Evolutionary conservation across 2,888 invertebrate species (phyloP).

Genomic region (Tenthredo livida): DNA sequence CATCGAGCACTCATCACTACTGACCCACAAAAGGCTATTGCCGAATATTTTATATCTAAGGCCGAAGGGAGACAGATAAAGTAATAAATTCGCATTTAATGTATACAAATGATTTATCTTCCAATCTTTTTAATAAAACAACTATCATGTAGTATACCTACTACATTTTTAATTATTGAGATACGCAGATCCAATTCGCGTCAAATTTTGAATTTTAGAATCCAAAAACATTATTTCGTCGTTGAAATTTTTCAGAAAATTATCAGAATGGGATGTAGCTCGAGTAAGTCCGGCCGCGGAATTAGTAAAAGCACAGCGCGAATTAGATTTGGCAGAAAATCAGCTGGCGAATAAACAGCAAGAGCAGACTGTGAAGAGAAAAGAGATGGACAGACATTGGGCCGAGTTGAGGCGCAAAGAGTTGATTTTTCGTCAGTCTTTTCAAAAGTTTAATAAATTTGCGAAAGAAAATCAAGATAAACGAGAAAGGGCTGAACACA

Average conservation of each 20-base stretch:
- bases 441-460: conserved; percentile 84
- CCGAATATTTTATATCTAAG: conserved; percentile 81
- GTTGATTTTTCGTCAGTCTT: conserved; percentile 80
- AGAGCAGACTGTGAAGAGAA: conserved; percentile 77
- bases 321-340: conserved; percentile 80
- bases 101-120: conserved; percentile 31
- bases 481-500: conserved; percentile 82
- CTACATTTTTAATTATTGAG: neutral
- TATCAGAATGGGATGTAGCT: conserved; percentile 83
- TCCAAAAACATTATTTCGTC: neutral
- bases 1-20: conserved; percentile 54
- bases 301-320: conserved; percentile 80
- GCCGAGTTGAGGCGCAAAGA: conserved; percentile 80
- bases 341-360: conserved; percentile 78
- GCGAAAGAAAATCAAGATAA: conserved; percentile 84
- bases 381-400: conserved; percentile 81
- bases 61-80: conserved; percentile 80
- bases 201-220: neutral
- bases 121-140: neutral
- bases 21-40: conserved; percentile 78
- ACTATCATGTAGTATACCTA: neutral
- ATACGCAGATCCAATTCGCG: neutral
- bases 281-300: conserved; percentile 81
- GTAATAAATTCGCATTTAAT: conserved; percentile 70
- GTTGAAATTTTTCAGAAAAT: conserved; percentile 77